Evolutionary conservation across 2,888 invertebrate species (phyloP).

Genomic region (Metalampra italica): DNA sequence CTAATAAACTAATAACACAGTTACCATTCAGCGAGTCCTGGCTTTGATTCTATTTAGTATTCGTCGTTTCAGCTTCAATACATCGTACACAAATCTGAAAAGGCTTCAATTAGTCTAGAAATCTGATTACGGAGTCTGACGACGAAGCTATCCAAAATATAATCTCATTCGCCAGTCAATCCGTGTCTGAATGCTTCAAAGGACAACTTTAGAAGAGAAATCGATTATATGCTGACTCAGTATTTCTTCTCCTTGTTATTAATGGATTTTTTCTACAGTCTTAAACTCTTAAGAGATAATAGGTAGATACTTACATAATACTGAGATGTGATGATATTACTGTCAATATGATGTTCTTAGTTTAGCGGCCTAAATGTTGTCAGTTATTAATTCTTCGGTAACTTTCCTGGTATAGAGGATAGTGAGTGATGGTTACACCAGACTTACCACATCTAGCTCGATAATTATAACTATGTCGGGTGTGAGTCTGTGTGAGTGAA

Average conservation of each 20-base stretch:
- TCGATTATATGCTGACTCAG: conserved; percentile 3
- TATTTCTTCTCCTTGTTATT: conserved; percentile 1
- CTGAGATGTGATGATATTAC: too few species aligned
- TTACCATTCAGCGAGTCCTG: neutral
- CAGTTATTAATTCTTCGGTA: too few species aligned
- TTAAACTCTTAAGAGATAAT: too few species aligned
- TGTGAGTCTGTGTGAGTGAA: too few species aligned
- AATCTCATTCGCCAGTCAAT: conserved; percentile 15
- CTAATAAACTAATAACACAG: neutral
- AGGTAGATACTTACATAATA: too few species aligned
- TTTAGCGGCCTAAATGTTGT: too few species aligned
- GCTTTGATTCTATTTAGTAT: conserved; percentile 8
- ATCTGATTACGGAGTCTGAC: conserved; percentile 32
- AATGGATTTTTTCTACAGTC: too few species aligned
- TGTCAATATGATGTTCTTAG: too few species aligned
- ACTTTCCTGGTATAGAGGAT: too few species aligned
- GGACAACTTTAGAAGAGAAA: conserved; percentile 3
- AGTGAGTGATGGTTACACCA: too few species aligned
- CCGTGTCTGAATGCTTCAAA: conserved; percentile 7
- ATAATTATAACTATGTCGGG: too few species aligned
- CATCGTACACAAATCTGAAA: conserved; percentile 30
- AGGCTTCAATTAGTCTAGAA: conserved; percentile 37
- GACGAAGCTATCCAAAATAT: conserved; percentile 25
- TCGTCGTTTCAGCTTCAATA: conserved; percentile 24
- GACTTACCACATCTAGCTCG: too few species aligned